These are phyloP conservation scores for Beaufortia kweichowensis DNA, from an alignment of 2,113 vertebrate species.

Conservation along the genomic window DNA sequence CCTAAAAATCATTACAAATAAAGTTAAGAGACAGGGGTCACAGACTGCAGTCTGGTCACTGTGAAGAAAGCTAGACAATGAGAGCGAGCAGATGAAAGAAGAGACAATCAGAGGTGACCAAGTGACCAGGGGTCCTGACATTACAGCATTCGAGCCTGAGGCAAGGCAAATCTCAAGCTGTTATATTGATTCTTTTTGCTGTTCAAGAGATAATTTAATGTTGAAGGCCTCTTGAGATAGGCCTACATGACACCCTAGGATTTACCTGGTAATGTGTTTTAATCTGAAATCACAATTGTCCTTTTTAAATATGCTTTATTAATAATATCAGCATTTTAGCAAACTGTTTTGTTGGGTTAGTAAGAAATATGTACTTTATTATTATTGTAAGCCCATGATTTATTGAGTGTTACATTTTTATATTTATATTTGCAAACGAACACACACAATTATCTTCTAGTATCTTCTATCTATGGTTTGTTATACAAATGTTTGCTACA, in stretches of 20 bases:
- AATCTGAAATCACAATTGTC: not conserved
- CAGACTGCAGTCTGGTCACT: slow-evolving; percentile 23
- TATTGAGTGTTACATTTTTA: no score
- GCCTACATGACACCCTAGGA: not conserved
- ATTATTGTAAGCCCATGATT: not conserved
- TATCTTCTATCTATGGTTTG: no score
- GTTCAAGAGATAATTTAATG: slow-evolving; percentile 36
- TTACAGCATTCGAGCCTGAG: slow-evolving; percentile 17
- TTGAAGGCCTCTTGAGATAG: slow-evolving; percentile 26
- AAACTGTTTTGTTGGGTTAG: not conserved
- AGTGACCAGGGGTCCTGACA: slow-evolving; percentile 39
- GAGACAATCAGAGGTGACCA: slow-evolving; percentile 26
- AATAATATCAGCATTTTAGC: not conserved
- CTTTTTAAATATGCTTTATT: not conserved
- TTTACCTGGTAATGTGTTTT: not conserved
- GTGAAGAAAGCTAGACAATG: slow-evolving; percentile 19
- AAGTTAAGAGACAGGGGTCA: slow-evolving; percentile 34
- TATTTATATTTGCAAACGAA: no score
- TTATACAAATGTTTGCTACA: no score
- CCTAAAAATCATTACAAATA: slow-evolving; percentile 46
- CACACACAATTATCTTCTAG: no score
- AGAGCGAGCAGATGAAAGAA: slow-evolving; percentile 1
- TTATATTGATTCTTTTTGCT: slow-evolving; percentile 39
- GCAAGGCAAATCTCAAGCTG: slow-evolving; percentile 29
- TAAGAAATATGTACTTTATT: not conserved